Conservation (phyloP, 2,113 vertebrate genomes). For the Calypte anna region DNA sequence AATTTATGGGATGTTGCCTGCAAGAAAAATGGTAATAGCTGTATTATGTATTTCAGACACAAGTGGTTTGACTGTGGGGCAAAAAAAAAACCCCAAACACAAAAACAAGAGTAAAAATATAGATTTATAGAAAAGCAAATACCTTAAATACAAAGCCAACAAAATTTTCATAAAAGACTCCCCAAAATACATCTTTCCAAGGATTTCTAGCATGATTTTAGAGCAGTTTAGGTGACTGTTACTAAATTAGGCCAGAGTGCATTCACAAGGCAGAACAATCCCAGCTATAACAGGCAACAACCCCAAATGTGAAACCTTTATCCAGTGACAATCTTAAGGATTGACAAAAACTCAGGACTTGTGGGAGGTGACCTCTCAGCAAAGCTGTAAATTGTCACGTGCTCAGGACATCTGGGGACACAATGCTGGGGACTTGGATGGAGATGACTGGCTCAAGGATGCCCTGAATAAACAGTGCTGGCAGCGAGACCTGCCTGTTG, state of each 20-base stretch:
- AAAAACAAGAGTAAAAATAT: neutral
- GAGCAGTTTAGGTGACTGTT: neutral
- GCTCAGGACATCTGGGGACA: neutral
- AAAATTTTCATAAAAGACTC: neutral
- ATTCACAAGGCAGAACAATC: neutral
- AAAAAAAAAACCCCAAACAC: neutral
- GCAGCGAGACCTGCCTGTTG: neutral
- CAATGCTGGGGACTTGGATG: neutral
- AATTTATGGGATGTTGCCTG: constrained; percentile 23
- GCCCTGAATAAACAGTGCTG: neutral
- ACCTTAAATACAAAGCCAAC: neutral
- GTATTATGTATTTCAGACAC: neutral
- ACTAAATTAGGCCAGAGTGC: neutral
- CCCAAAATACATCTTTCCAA: neutral
- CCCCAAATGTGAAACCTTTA: neutral
- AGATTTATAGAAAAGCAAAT: neutral
- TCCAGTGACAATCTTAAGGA: neutral
- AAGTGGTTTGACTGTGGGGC: neutral
- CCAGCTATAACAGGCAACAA: neutral
- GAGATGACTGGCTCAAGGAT: neutral
- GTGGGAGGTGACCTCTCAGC: neutral
- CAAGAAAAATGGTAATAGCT: neutral
- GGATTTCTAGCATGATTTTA: neutral
- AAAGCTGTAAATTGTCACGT: neutral
- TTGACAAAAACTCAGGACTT: neutral